Conservation (phyloP, 1,140 invertebrate species). For the Formica selysi region DNA sequence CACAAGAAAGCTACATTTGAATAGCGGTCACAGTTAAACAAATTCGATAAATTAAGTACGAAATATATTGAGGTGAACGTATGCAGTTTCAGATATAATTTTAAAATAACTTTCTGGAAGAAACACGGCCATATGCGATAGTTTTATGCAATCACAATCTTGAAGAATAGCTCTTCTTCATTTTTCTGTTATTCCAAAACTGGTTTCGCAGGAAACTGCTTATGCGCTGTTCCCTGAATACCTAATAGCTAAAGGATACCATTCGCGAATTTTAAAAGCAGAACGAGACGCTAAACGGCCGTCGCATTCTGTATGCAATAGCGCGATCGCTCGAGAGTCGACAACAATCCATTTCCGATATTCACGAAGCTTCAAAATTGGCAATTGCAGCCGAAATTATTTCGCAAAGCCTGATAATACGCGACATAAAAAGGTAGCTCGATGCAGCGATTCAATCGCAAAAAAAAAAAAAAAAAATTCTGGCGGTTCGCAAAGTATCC, state of each 20-base stretch:
- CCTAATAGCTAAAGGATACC: background rate
- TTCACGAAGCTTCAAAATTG: conserved; percentile 38
- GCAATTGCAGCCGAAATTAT: conserved; percentile 25
- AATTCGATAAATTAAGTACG: background rate
- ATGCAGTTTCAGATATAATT: background rate
- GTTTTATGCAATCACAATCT: background rate
- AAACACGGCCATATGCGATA: background rate
- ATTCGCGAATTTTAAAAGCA: background rate
- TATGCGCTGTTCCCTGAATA: background rate
- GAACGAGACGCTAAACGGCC: conserved; percentile 33
- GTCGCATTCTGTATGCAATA: background rate
- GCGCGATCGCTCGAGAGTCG: conserved; percentile 7
- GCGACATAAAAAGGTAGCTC: background rate
- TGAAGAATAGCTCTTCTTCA: background rate
- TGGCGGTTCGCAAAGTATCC: conserved; percentile 22
- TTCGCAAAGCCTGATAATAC: conserved; percentile 6
- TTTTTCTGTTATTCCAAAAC: conserved; percentile 12
- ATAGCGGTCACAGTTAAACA: background rate
- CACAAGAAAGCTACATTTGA: background rate
- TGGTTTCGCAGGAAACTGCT: conserved; percentile 13
- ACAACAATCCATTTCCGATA: conserved; percentile 56
- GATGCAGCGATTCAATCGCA: no score
- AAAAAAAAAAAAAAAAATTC: background rate
- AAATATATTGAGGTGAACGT: background rate
- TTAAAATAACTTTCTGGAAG: background rate